Evolutionary conservation across 2,888 invertebrate species (phyloP).

Genomic region (Amblyteles armatorius): DNA sequence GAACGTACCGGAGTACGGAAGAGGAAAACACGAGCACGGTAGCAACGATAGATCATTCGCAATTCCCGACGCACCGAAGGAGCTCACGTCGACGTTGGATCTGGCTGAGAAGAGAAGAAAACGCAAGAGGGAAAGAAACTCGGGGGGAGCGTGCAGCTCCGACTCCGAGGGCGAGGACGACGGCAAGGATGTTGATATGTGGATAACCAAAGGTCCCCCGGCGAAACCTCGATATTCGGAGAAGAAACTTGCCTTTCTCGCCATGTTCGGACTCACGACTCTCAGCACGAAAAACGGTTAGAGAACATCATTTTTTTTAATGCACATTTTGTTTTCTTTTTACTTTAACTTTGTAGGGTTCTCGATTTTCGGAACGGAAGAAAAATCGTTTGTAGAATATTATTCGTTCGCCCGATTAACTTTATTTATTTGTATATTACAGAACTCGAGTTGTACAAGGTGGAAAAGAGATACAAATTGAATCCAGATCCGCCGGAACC

Average conservation of each 20-base stretch:
- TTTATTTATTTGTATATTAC: background rate
- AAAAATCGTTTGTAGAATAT: background rate
- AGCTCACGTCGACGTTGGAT: conserved; percentile 84
- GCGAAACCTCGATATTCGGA: conserved; percentile 85
- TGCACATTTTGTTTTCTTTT: background rate
- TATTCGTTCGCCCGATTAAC: background rate
- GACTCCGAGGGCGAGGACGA: conserved; percentile 85
- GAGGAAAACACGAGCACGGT: conserved; percentile 76
- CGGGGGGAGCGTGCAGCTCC: conserved; percentile 83
- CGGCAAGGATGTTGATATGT: conserved; percentile 85
- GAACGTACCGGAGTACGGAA: conserved; percentile 83
- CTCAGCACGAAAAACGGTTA: conserved; percentile 87
- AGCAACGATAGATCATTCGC: conserved; percentile 67
- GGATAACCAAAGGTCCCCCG: conserved; percentile 87
- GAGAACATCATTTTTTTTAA: conserved; percentile 57
- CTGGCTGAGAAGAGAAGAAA: conserved; percentile 86
- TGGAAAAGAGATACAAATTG: conserved; percentile 86
- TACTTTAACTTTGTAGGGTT: background rate
- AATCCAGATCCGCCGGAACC: conserved; percentile 86
- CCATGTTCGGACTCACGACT: conserved; percentile 88
- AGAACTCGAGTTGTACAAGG: conserved; percentile 86
- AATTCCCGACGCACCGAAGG: conserved; percentile 77
- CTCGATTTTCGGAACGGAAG: background rate
- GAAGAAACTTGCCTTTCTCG: conserved; percentile 87
- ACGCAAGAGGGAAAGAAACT: conserved; percentile 82